Conservation (phyloP, 2,113 vertebrate genomes). For the Natator depressus region DNA sequence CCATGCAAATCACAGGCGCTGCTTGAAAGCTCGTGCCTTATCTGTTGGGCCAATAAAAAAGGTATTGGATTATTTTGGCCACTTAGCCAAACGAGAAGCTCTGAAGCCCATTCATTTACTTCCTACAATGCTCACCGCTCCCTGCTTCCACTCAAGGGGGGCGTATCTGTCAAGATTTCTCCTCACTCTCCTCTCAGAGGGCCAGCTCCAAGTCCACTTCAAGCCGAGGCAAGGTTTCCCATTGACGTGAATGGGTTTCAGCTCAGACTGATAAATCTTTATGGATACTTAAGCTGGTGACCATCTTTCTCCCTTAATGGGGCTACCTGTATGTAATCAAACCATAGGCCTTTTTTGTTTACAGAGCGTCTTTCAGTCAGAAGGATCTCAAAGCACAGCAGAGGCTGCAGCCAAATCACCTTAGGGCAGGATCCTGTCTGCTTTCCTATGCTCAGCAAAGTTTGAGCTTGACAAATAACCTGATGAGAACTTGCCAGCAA, state of each 20-base stretch:
- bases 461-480: background rate
- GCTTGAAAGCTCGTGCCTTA: constrained; percentile 45
- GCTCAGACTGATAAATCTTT: rapidly evolving
- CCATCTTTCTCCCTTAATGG: background rate
- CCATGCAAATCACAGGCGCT: constrained; percentile 61
- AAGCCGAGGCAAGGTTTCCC: background rate
- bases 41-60: constrained; percentile 66
- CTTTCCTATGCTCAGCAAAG: background rate
- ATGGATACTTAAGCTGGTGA: rapidly evolving
- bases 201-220: no score
- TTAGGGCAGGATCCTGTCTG: background rate
- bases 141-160: background rate
- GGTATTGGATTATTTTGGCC: constrained; percentile 62
- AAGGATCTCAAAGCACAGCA: background rate
- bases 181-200: background rate
- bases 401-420: background rate
- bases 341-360: background rate
- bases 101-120: background rate
- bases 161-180: background rate
- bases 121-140: background rate
- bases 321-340: background rate
- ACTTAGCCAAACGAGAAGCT: constrained; percentile 63
- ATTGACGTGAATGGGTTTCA: rapidly evolving
- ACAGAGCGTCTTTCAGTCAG: background rate
- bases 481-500: background rate